Base-by-base conservation (phyloP, 2,113 vertebrate species). In the Phainopepla nitens region DNA sequence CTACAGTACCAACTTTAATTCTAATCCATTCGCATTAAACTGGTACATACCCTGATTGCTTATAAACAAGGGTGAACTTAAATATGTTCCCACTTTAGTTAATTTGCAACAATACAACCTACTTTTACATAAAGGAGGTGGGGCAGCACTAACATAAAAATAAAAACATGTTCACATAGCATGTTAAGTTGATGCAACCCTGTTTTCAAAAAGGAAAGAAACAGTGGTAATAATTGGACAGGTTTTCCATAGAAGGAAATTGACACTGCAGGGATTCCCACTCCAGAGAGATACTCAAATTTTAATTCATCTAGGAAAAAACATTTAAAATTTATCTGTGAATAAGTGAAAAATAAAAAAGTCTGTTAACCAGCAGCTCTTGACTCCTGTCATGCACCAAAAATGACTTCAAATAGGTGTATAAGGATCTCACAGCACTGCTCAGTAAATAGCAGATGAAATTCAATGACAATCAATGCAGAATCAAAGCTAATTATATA, bases 391-490 rank as follows among this genome's bases (percentile, higher is more conserved):
- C 77, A 58, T 68, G 61, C 64, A 87, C 29, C 60, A 71, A 91
- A 94, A 92, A 82, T 64, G 0, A 81, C 87, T 81, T 64, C 81
- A 53, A 82, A 66, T 51, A 73, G 27, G 56, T 60, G 25, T n/a
- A 81, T 19, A 15, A 83, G 33, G 58, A 91, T 66, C 60, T 78
- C 16, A 1, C 66, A 83, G 86, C 76, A 56, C 60, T 54, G 86
- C 2, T 27, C 86, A 97, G 94, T 89, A 95, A 94, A 89, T 11
- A 95, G 91, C 68, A 94, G 93, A 94, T 66, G 56, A 90, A 95
- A 89, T 92, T 92, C 94, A 96, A 92, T 96, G 93, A 94, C 89
- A 97, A 94, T 95, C 96, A 95, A 60, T 89, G 86, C 86, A 47
- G 60, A 95, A 95, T 94, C 93, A 94, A 93, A 79, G 13, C 76